A percentile compares a stretch with the other conserved stretches of the same genome.
Evolutionary conservation across 2,113 vertebrate species (phyloP).

Genomic region (Dipodomys stephensi): DNA sequence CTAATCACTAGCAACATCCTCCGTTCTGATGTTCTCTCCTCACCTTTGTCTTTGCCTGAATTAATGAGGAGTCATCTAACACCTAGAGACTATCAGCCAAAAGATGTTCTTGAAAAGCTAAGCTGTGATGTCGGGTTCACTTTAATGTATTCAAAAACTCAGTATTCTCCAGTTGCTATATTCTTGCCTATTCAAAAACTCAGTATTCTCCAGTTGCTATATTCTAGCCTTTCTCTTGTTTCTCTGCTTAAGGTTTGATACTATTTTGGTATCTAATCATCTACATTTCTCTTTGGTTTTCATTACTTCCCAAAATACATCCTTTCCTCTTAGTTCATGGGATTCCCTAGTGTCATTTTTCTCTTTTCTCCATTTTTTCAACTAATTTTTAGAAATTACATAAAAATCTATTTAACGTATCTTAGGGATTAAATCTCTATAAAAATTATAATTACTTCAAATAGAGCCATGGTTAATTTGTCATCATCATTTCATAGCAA

Average conservation of each 20-base stretch:
- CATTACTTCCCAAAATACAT: neutral
- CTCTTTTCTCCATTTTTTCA: conserved; percentile 49
- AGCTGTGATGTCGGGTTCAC: neutral
- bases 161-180: conserved; percentile 35
- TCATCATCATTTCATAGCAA: conserved; percentile 69
- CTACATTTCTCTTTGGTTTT: conserved; percentile 46
- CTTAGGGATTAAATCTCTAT: conserved; percentile 37
- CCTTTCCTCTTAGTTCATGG: conserved; percentile 52
- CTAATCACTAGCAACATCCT: conserved; percentile 44
- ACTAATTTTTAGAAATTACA: conserved; percentile 63
- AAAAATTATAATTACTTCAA: conserved; percentile 60
- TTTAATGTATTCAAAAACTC: conserved; percentile 53
- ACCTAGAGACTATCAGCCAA: conserved; percentile 46
- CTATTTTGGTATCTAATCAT: conserved; percentile 40
- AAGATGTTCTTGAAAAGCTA: conserved; percentile 66
- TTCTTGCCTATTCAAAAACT: conserved; percentile 32
- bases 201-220: conserved; percentile 36
- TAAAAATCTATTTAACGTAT: conserved; percentile 41
- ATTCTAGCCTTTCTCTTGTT: neutral
- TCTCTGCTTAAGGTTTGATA: neutral
- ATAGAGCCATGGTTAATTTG: conserved; percentile 57
- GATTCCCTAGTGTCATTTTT: conserved; percentile 38
- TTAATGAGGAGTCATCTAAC: conserved; percentile 24
- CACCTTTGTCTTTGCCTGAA: conserved; percentile 48
- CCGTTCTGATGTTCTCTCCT: conserved; percentile 54